Percentiles rank a stretch among this genome's conserved stretches.
phyloP scores from a whole-genome alignment of 2,797 vertebrate genomes.

The Ammospiza maritima region DNA sequence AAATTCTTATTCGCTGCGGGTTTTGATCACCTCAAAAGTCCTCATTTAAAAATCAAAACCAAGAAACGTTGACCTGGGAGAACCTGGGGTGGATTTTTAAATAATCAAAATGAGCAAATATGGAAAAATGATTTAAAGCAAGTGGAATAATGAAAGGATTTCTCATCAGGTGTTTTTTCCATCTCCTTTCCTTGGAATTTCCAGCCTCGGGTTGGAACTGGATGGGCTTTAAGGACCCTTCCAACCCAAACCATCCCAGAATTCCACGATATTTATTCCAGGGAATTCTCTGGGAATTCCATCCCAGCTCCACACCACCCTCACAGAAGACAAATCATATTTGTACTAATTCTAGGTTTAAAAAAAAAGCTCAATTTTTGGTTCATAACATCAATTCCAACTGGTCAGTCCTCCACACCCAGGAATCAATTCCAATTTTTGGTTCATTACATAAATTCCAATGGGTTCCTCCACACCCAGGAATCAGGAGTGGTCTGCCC shows the following conservation, averaged over 20 bases:
- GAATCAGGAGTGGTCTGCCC: neutral
- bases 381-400: too few relatives aligned
- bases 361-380: neutral
- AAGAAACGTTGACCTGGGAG: neutral
- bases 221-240: neutral
- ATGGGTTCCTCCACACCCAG: accelerated
- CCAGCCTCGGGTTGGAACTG: neutral
- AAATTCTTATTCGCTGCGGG: neutral
- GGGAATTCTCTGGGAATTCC: neutral
- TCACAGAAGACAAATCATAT: accelerated
- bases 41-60: neutral
- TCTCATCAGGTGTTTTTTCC: neutral
- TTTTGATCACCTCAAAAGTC: neutral
- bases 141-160: neutral
- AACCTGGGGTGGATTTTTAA: neutral
- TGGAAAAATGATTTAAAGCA: neutral
- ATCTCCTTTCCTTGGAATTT: neutral
- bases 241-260: too few relatives aligned
- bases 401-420: too few relatives aligned
- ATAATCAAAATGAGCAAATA: neutral
- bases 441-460: neutral
- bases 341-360: neutral
- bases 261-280: neutral
- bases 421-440: neutral
- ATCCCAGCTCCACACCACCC: neutral